Percentiles rank a stretch among this genome's conserved stretches.
Evolutionary conservation across 2,888 invertebrate species (phyloP).

Genomic region (Eristalis arbustorum): DNA sequence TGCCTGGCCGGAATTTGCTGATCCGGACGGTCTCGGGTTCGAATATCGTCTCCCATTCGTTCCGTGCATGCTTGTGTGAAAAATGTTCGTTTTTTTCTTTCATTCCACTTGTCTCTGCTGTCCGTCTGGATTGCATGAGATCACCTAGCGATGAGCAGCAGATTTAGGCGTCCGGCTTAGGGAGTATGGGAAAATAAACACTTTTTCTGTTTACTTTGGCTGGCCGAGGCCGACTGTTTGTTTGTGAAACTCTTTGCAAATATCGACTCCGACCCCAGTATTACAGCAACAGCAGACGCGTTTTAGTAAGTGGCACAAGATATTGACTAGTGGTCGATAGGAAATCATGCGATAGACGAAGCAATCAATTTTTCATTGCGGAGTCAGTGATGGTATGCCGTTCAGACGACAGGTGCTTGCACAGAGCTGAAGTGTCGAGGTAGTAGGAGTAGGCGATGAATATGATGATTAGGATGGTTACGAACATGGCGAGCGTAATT

Average conservation of each 20-base stretch:
- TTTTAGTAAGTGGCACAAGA: background rate
- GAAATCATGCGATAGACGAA: no score
- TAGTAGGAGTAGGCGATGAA: no score
- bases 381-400: no score
- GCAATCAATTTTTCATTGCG: no score
- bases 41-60: slow-evolving; percentile 9
- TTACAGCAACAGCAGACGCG: background rate
- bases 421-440: no score
- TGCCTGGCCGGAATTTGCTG: slow-evolving; percentile 45
- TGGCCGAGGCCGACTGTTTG: background rate
- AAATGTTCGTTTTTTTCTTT: background rate
- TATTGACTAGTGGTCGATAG: background rate
- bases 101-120: background rate
- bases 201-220: slow-evolving; percentile 19
- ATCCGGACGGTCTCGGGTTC: slow-evolving; percentile 40
- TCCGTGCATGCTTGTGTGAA: background rate
- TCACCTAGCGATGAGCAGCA: slow-evolving; percentile 39
- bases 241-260: background rate
- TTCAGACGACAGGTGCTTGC: no score
- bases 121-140: slow-evolving; percentile 31
- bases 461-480: no score
- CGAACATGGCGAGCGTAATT: no score
- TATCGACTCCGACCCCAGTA: background rate
- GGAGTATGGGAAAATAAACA: slow-evolving; percentile 11
- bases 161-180: slow-evolving; percentile 1